These are phyloP conservation scores for Ochotona princeps DNA, from an alignment of 2,113 vertebrate species.

Conservation along the genomic window DNA sequence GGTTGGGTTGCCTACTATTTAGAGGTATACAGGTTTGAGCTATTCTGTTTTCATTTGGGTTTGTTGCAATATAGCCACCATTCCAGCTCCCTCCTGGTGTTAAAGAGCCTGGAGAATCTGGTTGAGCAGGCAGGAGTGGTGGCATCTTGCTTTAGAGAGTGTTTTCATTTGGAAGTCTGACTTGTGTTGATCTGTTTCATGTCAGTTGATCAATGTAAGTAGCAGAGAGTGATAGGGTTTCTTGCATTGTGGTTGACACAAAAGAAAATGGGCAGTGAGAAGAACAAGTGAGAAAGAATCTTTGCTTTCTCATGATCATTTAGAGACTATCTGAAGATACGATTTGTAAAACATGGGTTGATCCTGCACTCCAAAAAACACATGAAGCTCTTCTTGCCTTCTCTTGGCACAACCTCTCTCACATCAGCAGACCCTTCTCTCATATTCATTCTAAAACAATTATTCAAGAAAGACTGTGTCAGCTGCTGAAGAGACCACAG, in stretches of 20 bases:
- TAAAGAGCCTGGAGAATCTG: not conserved
- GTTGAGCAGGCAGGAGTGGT: accelerated
- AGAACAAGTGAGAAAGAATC: not conserved
- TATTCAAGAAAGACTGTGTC: not conserved
- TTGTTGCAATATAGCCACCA: not conserved
- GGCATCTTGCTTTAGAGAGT: not conserved
- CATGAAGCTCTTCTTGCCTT: not conserved
- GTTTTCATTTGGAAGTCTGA: not conserved
- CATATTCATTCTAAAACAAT: not conserved
- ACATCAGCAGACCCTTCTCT: not conserved
- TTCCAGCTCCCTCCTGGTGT: not conserved
- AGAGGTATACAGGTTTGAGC: not conserved
- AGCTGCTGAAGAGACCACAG: not conserved
- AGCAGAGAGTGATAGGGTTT: too few species aligned
- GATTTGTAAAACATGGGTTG: not conserved
- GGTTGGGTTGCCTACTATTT: not conserved
- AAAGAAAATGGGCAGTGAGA: not conserved
- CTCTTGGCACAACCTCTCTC: not conserved
- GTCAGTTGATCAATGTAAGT: not conserved
- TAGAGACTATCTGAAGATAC: not conserved
- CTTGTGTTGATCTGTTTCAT: not conserved
- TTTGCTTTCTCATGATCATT: not conserved
- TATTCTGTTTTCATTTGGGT: not conserved
- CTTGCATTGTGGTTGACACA: not conserved
- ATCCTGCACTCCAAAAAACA: not conserved